phyloP scores from a whole-genome alignment of 1,140 invertebrate species.

The Papilio polytes region DNA sequence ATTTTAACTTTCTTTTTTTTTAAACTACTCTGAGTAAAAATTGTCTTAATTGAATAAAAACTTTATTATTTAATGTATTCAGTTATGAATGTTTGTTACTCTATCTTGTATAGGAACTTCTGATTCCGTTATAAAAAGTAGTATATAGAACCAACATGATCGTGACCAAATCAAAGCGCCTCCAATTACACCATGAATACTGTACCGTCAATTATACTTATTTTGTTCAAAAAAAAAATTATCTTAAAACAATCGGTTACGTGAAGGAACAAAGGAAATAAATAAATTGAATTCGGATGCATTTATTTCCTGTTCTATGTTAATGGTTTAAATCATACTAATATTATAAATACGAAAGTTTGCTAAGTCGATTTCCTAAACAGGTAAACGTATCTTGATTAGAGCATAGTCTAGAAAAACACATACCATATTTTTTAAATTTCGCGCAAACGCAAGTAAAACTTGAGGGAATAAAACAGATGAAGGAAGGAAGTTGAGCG shows the following conservation, averaged over 20 bases:
- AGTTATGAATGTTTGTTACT: neutral
- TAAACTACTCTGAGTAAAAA: neutral
- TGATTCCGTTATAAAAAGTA: neutral
- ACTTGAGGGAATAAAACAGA: too few species aligned
- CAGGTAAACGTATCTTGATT: too few species aligned
- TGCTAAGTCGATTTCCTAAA: too few species aligned
- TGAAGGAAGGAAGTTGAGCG: too few species aligned
- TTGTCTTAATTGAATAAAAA: neutral
- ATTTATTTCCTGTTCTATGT: neutral
- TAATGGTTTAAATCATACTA: too few species aligned
- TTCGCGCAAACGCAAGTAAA: too few species aligned
- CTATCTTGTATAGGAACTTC: neutral
- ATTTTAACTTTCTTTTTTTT: neutral
- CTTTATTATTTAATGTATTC: neutral
- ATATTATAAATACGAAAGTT: too few species aligned
- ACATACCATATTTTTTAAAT: too few species aligned
- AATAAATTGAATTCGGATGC: neutral
- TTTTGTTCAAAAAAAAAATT: conserved; percentile 9
- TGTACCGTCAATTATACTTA: neutral
- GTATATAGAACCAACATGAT: neutral
- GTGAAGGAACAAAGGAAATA: neutral
- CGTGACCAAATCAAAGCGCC: conserved; percentile 20
- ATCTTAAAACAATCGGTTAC: conserved; percentile 23
- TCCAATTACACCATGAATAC: conserved; percentile 3
- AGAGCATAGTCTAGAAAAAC: too few species aligned